These are phyloP conservation scores for Crocuta crocuta DNA, from an alignment of 2,113 vertebrate genomes.

Conservation along the genomic window DNA sequence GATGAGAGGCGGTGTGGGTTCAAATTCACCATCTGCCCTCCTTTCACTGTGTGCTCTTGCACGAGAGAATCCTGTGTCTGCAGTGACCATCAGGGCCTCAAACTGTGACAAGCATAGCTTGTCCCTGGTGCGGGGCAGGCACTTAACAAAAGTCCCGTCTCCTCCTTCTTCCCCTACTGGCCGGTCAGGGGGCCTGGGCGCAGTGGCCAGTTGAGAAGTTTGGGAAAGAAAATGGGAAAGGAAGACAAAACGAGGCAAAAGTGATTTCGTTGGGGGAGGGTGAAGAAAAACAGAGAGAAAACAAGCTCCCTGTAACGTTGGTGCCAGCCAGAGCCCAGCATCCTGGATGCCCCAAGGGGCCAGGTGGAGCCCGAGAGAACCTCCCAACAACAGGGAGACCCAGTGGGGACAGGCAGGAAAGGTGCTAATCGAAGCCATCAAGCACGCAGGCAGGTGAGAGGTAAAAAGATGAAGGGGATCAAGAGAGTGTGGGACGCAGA, in stretches of 20 bases:
- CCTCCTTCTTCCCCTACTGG: not conserved
- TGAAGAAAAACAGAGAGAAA: not conserved
- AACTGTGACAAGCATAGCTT: not conserved
- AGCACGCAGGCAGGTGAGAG: constrained; percentile 6
- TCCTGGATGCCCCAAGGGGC: not conserved
- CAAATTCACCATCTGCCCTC: not conserved
- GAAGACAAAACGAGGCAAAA: not conserved
- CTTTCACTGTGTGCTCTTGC: not conserved
- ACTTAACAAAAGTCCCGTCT: not conserved
- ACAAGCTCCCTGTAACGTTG: not conserved
- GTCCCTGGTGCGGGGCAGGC: not conserved
- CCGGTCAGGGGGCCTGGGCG: not conserved
- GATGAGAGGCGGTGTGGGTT: not conserved
- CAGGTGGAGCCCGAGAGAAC: not conserved
- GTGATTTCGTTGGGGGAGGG: not conserved
- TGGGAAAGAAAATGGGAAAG: not conserved
- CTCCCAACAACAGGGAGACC: not conserved
- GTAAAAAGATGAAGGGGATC: constrained; percentile 57
- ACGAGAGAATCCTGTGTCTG: not conserved
- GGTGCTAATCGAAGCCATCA: not conserved
- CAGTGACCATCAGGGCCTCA: not conserved
- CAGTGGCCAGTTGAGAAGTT: not conserved
- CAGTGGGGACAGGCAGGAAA: not conserved
- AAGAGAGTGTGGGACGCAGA: constrained; percentile 28
- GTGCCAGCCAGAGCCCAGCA: not conserved